Base-by-base conservation (phyloP, 2,888 invertebrate genomes). In the Callosobruchus maculatus region DNA sequence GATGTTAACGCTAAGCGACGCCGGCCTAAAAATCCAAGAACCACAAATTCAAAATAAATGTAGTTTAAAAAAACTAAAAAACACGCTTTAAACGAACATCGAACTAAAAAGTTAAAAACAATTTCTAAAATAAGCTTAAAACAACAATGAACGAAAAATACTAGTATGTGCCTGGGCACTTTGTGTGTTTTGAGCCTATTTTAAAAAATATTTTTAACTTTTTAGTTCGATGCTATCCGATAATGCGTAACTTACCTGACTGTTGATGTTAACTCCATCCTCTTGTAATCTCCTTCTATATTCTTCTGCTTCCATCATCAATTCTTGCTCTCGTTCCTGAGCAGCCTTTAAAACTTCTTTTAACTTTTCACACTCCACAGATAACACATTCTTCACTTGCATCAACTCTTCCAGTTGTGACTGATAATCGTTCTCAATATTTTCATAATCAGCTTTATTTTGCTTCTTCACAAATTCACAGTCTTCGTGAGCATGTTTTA, bases 351-450 rank as follows among this genome's bases (percentile, higher is more conserved):
- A 84, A 76, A 87, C 86, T 75, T 90, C 89, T 73, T 87, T 85
- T 71, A 89, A 82, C 73, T 84, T 84, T 79, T 88, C 87, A 75
- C 84, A 84, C 73, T 86, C 82, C 68, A 84, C 81, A 5, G 82
- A 77, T 68, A 88, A 77, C 21, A 82, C 81, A 75, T 84, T 85
- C 70, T 85, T 86, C 70, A 85, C 85, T 0, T 79, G 80, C 72
- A 86, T 81, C 49, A 88, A 78, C 30, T 83, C 78, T 74, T 85
- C 83, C 69, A 87, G 77, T 77, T 87, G 89, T 4, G 85, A 83
- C 72, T 88, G 89, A 66, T 90, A 84, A 72, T 89, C 89, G n/a
- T 83, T 84, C 79, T 91, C 89, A 66, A 88, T 82, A 73, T 88
- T 88, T 76, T 90, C 89, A 22, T 89, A 84, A 76, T 89, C 89